phyloP scores from a whole-genome alignment of 2,888 invertebrate species.

The Latrodectus hesperus region DNA sequence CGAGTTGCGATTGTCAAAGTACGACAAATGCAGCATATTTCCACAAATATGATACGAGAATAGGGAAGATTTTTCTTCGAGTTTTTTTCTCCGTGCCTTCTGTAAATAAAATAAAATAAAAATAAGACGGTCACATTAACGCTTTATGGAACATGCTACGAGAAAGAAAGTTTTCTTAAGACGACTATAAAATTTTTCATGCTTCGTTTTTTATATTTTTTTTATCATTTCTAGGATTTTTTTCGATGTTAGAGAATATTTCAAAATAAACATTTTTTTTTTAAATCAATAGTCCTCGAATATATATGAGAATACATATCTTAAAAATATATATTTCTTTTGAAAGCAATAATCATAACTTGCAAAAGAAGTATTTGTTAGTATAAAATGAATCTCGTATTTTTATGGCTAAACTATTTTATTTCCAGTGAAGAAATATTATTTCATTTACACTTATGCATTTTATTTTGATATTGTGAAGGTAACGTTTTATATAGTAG shows the following conservation, averaged over 20 bases:
- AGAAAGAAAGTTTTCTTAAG: constrained; percentile 37
- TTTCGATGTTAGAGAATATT: not conserved
- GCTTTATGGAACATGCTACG: constrained; percentile 33
- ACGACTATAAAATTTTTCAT: constrained; percentile 42
- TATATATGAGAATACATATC: too few relatives aligned
- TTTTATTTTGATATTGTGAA: too few relatives aligned
- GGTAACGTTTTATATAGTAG: too few relatives aligned
- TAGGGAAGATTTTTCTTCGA: not conserved
- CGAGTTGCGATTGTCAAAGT: constrained; percentile 28
- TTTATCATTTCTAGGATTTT: not conserved
- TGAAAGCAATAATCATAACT: too few relatives aligned
- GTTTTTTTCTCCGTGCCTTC: constrained; percentile 1
- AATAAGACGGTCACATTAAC: constrained; percentile 48
- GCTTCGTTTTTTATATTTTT: constrained; percentile 5
- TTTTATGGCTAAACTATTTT: too few relatives aligned
- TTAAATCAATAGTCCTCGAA: too few relatives aligned
- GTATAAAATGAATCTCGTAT: too few relatives aligned
- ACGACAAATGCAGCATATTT: constrained; percentile 50
- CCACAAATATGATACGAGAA: constrained; percentile 25
- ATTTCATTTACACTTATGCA: too few relatives aligned
- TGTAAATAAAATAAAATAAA: constrained; percentile 48
- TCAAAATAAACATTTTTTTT: too few relatives aligned
- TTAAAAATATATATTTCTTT: too few relatives aligned
- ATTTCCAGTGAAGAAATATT: too few relatives aligned
- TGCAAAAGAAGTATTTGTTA: too few relatives aligned